Conservation (phyloP, 2,888 invertebrate genomes). For the Clivina fossor region DNA sequence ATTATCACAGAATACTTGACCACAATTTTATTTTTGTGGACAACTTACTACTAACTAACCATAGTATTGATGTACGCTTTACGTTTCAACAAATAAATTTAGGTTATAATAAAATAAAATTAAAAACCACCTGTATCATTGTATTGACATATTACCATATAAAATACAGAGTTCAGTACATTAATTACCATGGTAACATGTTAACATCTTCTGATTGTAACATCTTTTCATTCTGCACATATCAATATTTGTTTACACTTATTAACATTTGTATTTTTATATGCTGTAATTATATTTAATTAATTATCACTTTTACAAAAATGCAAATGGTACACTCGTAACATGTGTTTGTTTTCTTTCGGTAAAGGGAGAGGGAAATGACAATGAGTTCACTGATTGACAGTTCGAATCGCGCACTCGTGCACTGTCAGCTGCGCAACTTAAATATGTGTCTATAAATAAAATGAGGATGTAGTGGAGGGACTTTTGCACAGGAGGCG, state of each 20-base stretch:
- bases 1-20: slow-evolving; percentile 25
- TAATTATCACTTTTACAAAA: slow-evolving; percentile 29
- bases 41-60: slow-evolving; percentile 1
- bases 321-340: slow-evolving; percentile 32
- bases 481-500: slow-evolving; percentile 11
- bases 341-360: slow-evolving; percentile 35
- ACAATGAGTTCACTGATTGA: slow-evolving; percentile 26
- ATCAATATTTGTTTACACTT: slow-evolving; percentile 18
- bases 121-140: slow-evolving; percentile 13
- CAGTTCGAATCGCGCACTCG: slow-evolving; percentile 24
- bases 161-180: slow-evolving; percentile 10
- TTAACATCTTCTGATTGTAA: slow-evolving; percentile 15
- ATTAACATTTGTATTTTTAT: slow-evolving; percentile 24
- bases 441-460: slow-evolving; percentile 22
- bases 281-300: slow-evolving; percentile 24
- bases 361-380: slow-evolving; percentile 25
- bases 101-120: background rate
- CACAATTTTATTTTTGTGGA: slow-evolving; percentile 1
- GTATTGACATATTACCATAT: slow-evolving; percentile 9
- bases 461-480: slow-evolving; percentile 19
- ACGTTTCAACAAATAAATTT: background rate
- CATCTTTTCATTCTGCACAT: slow-evolving; percentile 16
- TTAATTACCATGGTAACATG: slow-evolving; percentile 26
- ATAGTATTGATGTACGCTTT: background rate
- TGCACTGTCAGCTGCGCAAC: slow-evolving; percentile 24